Percentiles rank a stretch among this genome's conserved stretches.
Evolutionary conservation across 30 jellyfish, hydroid and myxozoan genomes (phyloP).

Genomic region (Euphysa ruthae): DNA sequence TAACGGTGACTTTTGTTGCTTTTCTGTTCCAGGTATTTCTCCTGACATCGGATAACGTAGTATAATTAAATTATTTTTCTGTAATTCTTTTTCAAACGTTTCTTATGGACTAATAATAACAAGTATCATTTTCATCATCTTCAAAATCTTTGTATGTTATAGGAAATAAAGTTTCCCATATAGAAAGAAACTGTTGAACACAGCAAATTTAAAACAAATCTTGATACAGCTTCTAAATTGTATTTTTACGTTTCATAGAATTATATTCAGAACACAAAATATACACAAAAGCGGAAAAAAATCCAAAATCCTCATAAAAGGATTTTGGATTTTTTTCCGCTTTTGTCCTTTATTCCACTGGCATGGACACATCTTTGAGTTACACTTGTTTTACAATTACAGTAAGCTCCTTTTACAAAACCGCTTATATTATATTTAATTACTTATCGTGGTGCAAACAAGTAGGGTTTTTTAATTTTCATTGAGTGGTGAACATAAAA

Average conservation of each 20-base stretch:
- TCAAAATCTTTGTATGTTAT: conserved; percentile 18
- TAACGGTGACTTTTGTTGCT: conserved; percentile 4
- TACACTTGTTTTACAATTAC: conserved; percentile 17
- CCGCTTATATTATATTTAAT: too few species aligned
- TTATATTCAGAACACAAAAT: conserved; percentile 4
- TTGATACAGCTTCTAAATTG: too few species aligned
- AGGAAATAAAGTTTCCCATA: conserved; percentile 27
- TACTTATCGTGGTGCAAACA: too few species aligned
- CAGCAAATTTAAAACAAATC: too few species aligned
- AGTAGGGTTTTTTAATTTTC: conserved; percentile 15
- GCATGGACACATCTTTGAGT: conserved; percentile 36
- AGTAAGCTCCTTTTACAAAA: too few species aligned
- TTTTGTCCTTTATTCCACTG: conserved; percentile 38
- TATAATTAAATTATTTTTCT: too few species aligned
- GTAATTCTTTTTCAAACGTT: too few species aligned
- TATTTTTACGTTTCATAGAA: neutral
- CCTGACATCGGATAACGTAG: neutral
- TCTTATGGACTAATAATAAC: too few species aligned
- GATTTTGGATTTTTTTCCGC: conserved; percentile 21
- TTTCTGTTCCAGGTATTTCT: conserved; percentile 33
- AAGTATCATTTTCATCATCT: neutral
- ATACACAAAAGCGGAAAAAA: too few species aligned
- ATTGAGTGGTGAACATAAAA: conserved; percentile 33
- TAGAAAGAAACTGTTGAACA: too few species aligned
- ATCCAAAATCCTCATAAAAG: conserved; percentile 6